Conservation (phyloP, 2,888 invertebrate species). For the Graphium colonna region DNA sequence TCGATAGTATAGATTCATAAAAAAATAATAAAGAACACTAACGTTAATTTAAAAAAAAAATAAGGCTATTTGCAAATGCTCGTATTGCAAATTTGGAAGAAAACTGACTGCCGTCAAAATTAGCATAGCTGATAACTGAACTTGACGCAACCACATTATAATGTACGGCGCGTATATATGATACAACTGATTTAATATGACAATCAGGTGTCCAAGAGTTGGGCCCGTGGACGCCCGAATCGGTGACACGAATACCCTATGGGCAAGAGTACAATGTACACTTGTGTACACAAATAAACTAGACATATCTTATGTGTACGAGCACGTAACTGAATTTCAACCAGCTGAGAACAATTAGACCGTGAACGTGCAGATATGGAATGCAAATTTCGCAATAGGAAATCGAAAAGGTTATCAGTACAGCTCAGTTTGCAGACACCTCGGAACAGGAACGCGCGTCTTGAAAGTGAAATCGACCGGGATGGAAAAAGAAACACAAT, state of each 20-base stretch:
- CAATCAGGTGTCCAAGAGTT: slow-evolving; percentile 42
- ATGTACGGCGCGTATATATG: slow-evolving; percentile 28
- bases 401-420: not conserved
- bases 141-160: slow-evolving; percentile 3
- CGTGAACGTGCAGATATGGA: not conserved
- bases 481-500: slow-evolving; percentile 14
- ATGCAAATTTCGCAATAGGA: slow-evolving; percentile 6
- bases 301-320: slow-evolving; percentile 26
- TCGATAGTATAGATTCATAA: no score
- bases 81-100: no score
- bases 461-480: slow-evolving; percentile 63
- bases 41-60: no score
- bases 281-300: not conserved
- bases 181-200: slow-evolving; percentile 36
- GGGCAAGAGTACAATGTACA: not conserved
- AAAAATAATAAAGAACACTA: no score
- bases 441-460: slow-evolving; percentile 38
- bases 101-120: no score
- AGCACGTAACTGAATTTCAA: not conserved
- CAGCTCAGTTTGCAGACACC: slow-evolving; percentile 15
- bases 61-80: no score
- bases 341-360: not conserved
- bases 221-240: slow-evolving; percentile 4
- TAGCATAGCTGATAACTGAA: not conserved
- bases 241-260: not conserved